Evolutionary conservation across 1,140 invertebrate genomes (phyloP).

Genomic region (Ganaspis sp.): DNA sequence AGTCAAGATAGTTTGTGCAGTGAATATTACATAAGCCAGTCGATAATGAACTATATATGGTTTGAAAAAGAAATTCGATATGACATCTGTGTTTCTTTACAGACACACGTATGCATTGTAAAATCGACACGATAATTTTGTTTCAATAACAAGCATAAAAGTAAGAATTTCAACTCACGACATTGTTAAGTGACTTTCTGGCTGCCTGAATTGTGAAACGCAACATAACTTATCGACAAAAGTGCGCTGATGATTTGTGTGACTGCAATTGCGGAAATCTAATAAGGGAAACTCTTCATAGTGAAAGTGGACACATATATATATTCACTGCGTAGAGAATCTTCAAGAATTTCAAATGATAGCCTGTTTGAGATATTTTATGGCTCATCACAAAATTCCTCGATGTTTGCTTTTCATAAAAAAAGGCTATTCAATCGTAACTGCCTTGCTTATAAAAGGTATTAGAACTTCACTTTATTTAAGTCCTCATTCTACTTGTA

Average conservation of each 20-base stretch:
- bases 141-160: neutral
- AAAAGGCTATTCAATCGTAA: too few relatives aligned
- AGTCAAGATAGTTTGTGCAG: too few relatives aligned
- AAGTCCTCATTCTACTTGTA: too few relatives aligned
- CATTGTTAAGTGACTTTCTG: conserved; percentile 6
- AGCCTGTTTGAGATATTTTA: neutral
- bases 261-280: conserved; percentile 8
- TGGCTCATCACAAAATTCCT: conserved; percentile 1
- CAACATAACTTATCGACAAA: neutral
- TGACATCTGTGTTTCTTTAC: neutral
- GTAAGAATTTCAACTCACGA: neutral
- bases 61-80: neutral
- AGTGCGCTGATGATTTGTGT: neutral
- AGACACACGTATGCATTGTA: neutral
- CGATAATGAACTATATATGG: neutral
- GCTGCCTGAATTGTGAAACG: conserved; percentile 8
- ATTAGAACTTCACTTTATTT: too few relatives aligned
- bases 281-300: neutral
- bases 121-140: neutral
- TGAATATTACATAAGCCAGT: neutral
- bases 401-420: neutral
- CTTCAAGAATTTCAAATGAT: neutral
- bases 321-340: conserved; percentile 5
- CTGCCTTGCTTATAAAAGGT: too few relatives aligned
- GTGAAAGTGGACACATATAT: neutral